Conservation (phyloP, 2,797 vertebrate species). For the Coracias cyanogaster region DNA sequence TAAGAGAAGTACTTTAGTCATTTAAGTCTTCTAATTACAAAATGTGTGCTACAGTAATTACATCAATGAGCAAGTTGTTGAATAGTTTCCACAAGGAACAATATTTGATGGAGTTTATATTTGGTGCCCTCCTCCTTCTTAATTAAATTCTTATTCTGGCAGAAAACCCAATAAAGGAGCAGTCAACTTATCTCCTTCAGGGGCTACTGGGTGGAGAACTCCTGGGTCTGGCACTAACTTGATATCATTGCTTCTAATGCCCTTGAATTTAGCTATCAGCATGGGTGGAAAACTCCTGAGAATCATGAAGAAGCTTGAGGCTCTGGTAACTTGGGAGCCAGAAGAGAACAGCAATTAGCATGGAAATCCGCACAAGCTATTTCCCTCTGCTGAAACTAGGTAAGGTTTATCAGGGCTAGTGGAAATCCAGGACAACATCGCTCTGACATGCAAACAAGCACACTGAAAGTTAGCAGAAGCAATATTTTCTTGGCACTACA, state of each 20-base stretch:
- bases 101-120: conserved; percentile 3
- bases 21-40: conserved; percentile 38
- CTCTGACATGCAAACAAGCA: neutral
- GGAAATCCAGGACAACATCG: neutral
- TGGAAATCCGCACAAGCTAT: neutral
- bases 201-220: conserved; percentile 8
- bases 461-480: neutral
- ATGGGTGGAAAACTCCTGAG: neutral
- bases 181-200: conserved; percentile 22
- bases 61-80: neutral
- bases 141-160: conserved; percentile 54
- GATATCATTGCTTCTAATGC: neutral
- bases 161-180: neutral
- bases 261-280: neutral
- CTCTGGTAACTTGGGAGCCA: neutral
- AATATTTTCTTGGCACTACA: neutral
- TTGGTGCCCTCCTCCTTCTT: neutral
- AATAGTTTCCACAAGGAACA: conserved; percentile 36
- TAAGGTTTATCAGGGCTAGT: neutral
- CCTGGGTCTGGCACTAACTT: neutral
- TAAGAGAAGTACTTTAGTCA: neutral
- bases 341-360: rapidly evolving
- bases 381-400: neutral
- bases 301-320: neutral
- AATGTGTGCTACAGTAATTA: conserved; percentile 9